These are phyloP conservation scores for Simalia tracyae DNA, from an alignment of 2,797 vertebrate species.

Conservation along the genomic window DNA sequence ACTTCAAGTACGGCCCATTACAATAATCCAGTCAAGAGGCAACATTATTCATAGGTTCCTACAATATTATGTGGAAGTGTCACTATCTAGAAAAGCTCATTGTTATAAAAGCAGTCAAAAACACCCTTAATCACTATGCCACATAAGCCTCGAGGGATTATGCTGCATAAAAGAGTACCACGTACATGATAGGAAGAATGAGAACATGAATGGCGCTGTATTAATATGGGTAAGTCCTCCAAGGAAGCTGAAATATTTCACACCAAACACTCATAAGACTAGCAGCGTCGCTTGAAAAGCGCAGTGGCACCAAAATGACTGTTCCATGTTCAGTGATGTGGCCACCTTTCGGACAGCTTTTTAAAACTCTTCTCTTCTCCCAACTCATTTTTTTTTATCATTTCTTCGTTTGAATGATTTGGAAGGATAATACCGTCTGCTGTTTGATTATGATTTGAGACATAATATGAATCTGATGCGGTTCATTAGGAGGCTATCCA, in stretches of 20 bases:
- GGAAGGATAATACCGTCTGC: too few relatives aligned
- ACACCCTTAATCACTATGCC: background rate
- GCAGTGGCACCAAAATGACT: background rate
- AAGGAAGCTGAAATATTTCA: background rate
- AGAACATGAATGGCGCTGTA: background rate
- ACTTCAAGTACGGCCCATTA: background rate
- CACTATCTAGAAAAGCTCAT: background rate
- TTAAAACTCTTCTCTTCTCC: background rate
- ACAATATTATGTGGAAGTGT: background rate
- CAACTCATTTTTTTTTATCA: background rate
- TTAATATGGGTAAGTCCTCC: background rate
- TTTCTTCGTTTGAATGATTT: too few relatives aligned
- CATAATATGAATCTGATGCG: background rate
- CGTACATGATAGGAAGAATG: background rate
- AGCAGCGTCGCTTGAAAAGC: background rate
- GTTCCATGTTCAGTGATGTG: background rate
- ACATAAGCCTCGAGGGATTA: background rate
- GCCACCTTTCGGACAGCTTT: background rate
- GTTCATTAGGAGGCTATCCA: background rate
- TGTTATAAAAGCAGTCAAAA: background rate
- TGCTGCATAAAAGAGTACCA: background rate
- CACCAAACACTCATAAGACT: background rate
- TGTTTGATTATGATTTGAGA: background rate
- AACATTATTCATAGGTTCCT: background rate
- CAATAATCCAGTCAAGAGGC: background rate